Evolutionary conservation across 2,888 invertebrate genomes (phyloP), one percentile per base, ranked within the genome.

Genomic region (Microctonus brassicae): DNA sequence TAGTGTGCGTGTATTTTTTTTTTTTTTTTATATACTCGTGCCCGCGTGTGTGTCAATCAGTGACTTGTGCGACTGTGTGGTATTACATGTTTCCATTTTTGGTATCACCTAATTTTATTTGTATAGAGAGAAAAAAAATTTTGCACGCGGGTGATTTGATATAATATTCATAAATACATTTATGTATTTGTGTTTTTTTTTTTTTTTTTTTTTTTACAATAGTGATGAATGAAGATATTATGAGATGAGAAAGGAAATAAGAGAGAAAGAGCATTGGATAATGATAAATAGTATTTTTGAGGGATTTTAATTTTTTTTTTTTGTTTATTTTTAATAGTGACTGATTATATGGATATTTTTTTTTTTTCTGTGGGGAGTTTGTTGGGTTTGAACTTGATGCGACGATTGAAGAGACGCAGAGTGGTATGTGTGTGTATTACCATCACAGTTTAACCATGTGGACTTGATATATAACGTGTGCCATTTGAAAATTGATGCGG

Each of bases 381-480:
- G 29, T 42, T 66, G 2, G 13, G 10, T 29, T 17, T 33, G 60
- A 20, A 33, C 53, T 33, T 53, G 52, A 13, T 26, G 26, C 33
- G 17, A 53, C 33, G 39, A 17, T 17, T 17, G 6, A 24, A 33
- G 24, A 10, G 20, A n/a, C 26, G 11, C 24, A 26, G 53, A 36
- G 64, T 39, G 29, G 64, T 26, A 36, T 22, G 20, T 58, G 29
- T 3, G 29, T 29, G 29, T 29, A 29, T 34, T 17, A 29, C 34
- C 20, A 33, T 58, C 17, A 39, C 13, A 53, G 17, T 47, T 5
- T 17, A n/a, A 53, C 64, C 68, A 71, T 76, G 76, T 70, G 67
- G 73, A 76, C 65, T 68, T 76, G 76, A 74, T 68, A 6, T 36
- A n/a, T 47, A 17, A n/a, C 17, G 47, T 47, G 47, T 47, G 47